Conservation (phyloP, 2,888 invertebrate species). For the Metopia argyrocephala region DNA sequence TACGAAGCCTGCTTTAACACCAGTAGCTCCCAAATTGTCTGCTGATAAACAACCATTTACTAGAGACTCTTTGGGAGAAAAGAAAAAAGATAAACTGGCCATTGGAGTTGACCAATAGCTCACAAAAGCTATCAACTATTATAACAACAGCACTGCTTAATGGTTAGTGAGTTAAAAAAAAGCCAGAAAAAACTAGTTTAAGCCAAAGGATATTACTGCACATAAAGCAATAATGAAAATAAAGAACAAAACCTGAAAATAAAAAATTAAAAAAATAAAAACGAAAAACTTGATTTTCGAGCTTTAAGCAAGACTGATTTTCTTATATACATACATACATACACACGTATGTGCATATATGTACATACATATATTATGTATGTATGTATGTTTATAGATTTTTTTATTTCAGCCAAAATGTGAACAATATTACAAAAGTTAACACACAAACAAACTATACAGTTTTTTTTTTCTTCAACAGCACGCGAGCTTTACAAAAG, state of each 20-base stretch:
- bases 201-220: constrained; percentile 48
- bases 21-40: constrained; percentile 44
- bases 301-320: constrained; percentile 39
- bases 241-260: not conserved
- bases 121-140: not conserved
- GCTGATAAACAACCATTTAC: constrained; percentile 7
- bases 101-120: constrained; percentile 24
- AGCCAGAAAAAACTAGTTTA: constrained; percentile 52
- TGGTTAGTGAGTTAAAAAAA: constrained; percentile 43
- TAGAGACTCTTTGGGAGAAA: not conserved
- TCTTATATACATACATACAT: too few species aligned
- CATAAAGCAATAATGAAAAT: not conserved
- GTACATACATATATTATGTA: too few species aligned
- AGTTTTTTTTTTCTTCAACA: constrained; percentile 17
- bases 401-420: constrained; percentile 27
- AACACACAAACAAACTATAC: constrained; percentile 47
- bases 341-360: too few species aligned
- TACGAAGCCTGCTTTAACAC: constrained; percentile 5
- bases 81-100: constrained; percentile 36
- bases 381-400: too few species aligned
- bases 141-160: constrained; percentile 23
- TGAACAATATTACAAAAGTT: constrained; percentile 49
- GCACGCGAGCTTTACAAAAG: constrained; percentile 53
- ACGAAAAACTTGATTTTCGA: constrained; percentile 58
- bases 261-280: constrained; percentile 17